A percentile compares a stretch with the other conserved stretches of the same genome.
Conservation (phyloP, 2,888 invertebrate species). For the Sabatieria punctata region DNA sequence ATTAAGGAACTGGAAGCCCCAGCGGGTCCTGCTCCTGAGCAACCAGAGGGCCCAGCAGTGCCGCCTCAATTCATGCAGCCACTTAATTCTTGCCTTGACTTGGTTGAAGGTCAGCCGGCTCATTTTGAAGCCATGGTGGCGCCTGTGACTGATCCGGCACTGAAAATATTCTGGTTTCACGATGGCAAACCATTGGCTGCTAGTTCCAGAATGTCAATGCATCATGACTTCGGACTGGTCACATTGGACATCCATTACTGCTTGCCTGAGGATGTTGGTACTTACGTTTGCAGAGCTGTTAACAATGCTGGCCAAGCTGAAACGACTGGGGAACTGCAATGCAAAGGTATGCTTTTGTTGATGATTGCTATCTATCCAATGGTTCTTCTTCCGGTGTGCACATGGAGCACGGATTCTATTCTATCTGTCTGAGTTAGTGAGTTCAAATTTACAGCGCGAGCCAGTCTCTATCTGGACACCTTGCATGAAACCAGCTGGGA, state of each 20-base stretch:
- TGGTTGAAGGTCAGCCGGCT: conserved; percentile 84
- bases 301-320: conserved; percentile 79
- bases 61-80: conserved; percentile 77
- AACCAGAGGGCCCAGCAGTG: conserved; percentile 43
- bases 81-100: conserved; percentile 57
- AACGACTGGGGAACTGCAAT: conserved; percentile 48
- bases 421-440: too few relatives aligned
- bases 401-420: too few relatives aligned
- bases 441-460: conserved; percentile 7
- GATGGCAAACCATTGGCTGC: conserved; percentile 68
- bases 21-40: background rate
- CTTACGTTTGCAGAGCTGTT: conserved; percentile 64
- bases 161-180: conserved; percentile 43
- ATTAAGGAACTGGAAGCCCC: conserved; percentile 63
- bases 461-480: conserved; percentile 58
- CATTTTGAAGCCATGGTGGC: conserved; percentile 86
- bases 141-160: conserved; percentile 80
- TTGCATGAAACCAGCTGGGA: conserved; percentile 78
- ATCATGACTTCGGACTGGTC: conserved; percentile 85
- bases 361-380: too few relatives aligned
- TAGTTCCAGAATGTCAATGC: conserved; percentile 18
- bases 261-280: conserved; percentile 73
- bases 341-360: conserved; percentile 14
- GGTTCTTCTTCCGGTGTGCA: too few relatives aligned
- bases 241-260: conserved; percentile 68